Evolutionary conservation across 2,113 vertebrate genomes (phyloP).

Genomic region (Mormyrus lacerda): DNA sequence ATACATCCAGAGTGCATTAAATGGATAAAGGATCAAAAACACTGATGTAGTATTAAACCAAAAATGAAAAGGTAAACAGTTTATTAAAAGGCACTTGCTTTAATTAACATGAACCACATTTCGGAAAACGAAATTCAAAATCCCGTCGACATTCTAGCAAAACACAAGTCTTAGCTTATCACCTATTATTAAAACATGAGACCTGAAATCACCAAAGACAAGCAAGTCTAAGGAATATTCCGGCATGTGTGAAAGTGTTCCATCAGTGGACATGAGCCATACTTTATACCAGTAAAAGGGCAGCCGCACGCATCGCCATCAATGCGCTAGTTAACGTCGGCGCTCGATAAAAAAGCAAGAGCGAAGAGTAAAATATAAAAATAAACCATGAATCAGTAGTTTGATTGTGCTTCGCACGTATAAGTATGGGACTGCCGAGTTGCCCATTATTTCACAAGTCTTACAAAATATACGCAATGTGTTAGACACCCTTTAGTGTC

Average conservation of each 20-base stretch:
- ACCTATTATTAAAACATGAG: not conserved
- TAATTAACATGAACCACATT: constrained; percentile 20
- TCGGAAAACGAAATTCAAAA: not conserved
- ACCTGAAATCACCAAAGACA: not conserved
- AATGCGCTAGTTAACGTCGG: not conserved
- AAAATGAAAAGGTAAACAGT: not conserved
- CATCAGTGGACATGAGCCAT: not conserved
- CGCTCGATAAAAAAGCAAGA: not conserved
- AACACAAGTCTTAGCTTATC: constrained; percentile 15
- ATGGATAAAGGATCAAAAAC: not conserved
- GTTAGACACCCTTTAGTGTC: not conserved
- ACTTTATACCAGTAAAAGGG: not conserved
- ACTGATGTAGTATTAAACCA: not conserved
- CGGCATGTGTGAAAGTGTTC: not conserved
- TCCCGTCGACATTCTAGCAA: not conserved
- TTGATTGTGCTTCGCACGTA: not conserved
- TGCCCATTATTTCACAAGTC: not conserved
- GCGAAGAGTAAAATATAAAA: not conserved
- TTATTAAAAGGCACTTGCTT: constrained; percentile 26
- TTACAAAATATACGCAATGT: not conserved
- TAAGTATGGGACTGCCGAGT: not conserved
- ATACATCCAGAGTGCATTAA: not conserved
- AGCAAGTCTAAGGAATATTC: not conserved
- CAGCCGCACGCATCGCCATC: not conserved
- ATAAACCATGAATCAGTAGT: constrained; percentile 12